Base-by-base conservation (phyloP, 2,797 vertebrate species). In the Australoheros facetus region DNA sequence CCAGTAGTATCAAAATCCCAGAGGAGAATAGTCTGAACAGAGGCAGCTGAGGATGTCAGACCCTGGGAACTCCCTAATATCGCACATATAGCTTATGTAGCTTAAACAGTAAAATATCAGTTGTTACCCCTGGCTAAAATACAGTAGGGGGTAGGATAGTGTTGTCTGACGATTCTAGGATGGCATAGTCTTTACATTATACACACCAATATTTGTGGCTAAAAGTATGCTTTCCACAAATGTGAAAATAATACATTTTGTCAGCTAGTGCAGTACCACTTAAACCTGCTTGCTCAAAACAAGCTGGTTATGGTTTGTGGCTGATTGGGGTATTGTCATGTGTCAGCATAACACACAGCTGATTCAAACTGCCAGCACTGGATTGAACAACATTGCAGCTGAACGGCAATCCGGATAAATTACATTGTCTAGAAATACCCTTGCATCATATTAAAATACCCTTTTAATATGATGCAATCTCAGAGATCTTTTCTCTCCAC, bases 51-150 rank as follows among this genome's bases (percentile, higher is more conserved):
- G 42, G 45, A 81, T 60, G 69, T 73, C 55, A 66, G 39, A 45
- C 21, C 48, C 62, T n/a, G 48, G 39, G 39, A 42, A 83, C 30
- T 28, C 19, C 42, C 70, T n/a, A 57, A 55, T 17, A 56, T 28
- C n/a, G 11, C 56, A 21, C 17, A 81, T 62, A 84, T 53, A n/a
- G 34, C 34, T 17, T 7, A n/a, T 58, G 72, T 17, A 75, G 62
- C 45, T 85, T 64, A 42, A 83, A 85, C 14, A 26, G 14, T 62
- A 7, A 62, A 42, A 64, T 85, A 56, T 84, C 45, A 80, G 12
- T 75, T 4, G 12, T 80, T 56, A 54, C 17, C n/a, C 17, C 19
- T 77, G 79, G 66, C 34, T 53, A 55, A 51, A 84, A 71, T 66
- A 42, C 56, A 71, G 19, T 28, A 56, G 59, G 42, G 53, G 58